phyloP scores from a whole-genome alignment of 2,113 vertebrate genomes.

The Oreochromis tanganicae region DNA sequence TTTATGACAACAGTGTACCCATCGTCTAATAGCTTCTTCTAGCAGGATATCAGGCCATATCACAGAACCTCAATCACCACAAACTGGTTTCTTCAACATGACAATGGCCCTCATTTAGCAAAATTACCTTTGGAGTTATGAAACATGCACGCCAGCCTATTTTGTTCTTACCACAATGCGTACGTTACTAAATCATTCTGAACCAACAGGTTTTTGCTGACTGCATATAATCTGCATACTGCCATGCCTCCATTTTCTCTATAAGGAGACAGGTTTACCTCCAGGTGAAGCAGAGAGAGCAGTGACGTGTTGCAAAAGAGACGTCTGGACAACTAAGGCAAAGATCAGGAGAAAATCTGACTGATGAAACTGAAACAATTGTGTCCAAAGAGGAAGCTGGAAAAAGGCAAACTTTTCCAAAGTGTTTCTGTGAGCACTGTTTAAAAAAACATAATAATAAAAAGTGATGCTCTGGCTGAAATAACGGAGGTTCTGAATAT shows the following conservation, averaged over 20 bases:
- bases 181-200: neutral
- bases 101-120: neutral
- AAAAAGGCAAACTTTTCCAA: neutral
- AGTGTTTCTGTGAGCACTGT: neutral
- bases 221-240: neutral
- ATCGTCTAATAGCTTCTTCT: neutral
- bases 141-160: neutral
- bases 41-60: neutral
- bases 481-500: neutral
- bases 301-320: neutral
- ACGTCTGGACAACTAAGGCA: neutral
- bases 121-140: neutral
- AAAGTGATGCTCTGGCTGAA: neutral
- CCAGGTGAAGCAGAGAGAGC: neutral
- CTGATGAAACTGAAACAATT: neutral
- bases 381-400: neutral
- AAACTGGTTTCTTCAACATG: neutral
- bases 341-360: rapidly evolving
- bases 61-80: neutral
- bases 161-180: neutral
- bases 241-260: neutral
- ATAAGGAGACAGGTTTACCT: neutral
- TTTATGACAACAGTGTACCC: neutral
- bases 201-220: neutral
- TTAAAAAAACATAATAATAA: neutral